These are phyloP conservation scores for Amphimedon queenslandica DNA, from an alignment of 37 sponge, comb jelly and placozoan genomes.

Conservation along the genomic window DNA sequence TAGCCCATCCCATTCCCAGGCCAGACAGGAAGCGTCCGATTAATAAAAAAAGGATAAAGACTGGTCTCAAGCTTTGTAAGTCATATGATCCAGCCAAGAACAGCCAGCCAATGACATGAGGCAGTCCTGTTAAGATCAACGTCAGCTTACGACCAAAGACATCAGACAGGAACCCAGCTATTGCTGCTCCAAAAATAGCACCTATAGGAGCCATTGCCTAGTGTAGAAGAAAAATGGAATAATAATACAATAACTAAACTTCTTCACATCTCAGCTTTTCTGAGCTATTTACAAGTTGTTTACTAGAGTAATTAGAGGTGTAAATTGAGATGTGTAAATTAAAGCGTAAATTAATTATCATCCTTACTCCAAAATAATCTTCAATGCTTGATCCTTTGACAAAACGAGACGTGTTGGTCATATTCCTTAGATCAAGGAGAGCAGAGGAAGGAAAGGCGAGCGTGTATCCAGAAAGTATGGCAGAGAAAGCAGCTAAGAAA, in stretches of 20 bases:
- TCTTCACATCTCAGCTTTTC: not conserved
- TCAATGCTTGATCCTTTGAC: not conserved
- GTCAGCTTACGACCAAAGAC: constrained; percentile 18
- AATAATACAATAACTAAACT: too few relatives aligned
- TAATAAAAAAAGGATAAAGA: constrained; percentile 11
- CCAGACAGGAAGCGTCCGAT: constrained; percentile 42
- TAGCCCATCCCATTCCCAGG: constrained; percentile 39
- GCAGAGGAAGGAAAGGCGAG: constrained; percentile 19
- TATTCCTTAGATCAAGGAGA: constrained; percentile 5
- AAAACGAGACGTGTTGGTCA: not conserved
- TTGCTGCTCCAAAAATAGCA: constrained; percentile 26
- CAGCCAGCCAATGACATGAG: constrained; percentile 33
- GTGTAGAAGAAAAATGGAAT: not conserved
- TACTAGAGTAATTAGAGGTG: not conserved
- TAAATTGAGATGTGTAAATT: not conserved
- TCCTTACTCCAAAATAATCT: not conserved
- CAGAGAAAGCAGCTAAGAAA: constrained; percentile 4
- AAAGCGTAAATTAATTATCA: too few relatives aligned
- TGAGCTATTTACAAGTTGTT: not conserved
- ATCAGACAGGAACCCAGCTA: constrained; percentile 29
- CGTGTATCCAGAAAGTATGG: constrained; percentile 7
- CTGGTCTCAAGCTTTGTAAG: not conserved
- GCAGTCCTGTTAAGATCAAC: constrained; percentile 11
- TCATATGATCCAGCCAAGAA: not conserved
- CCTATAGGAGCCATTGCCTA: constrained; percentile 36